Evolutionary conservation across 2,888 invertebrate species (phyloP), one percentile per base, ranked within the genome.

Genomic region (Fragum whitleyi): DNA sequence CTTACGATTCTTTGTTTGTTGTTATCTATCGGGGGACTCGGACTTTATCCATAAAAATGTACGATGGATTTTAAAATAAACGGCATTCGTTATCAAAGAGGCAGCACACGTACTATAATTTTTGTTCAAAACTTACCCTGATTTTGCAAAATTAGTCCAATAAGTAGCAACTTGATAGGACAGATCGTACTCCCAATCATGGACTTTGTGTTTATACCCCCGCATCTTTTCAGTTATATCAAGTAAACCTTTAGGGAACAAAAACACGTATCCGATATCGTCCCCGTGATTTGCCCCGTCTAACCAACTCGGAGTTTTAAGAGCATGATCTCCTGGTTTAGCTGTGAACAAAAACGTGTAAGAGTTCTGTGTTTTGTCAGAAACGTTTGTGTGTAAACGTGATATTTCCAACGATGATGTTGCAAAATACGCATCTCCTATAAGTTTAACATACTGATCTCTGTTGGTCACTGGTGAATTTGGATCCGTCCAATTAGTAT

Each of bases 341-440:
- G 74, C 36, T 2, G 47, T 57, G 74, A 91, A 90, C 11, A 83
- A 59, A 80, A 91, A 92, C 28, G 89, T 39, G 68, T 81, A 90
- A 6, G 81, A 83, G 21, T 80, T 51, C 1, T 39, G 70, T 14
- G 23, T 39, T 3, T 19, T 32, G 29, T 32, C 59, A 16, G 59
- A 61, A 7, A 57, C 61, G 21, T 96, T 96, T 0, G 97, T 96
- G 88, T 97, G 96, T 65, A 70, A 73, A 97, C 97, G 21, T 98
- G 97, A 93, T 98, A 98, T 61, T 28, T 61, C 62, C 0, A 73
- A 28, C 0, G 39, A 47, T 0, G 68, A 71, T 23, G 28, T 53
- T 83, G 97, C 97, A 95, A 98, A 98, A 95, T 97, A 97, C 93
- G 97, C 97, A 94, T 99, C 98, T n/a, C 98, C 98, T 0, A 98